These are phyloP conservation scores for Martes flavigula DNA, from an alignment of 2,797 vertebrate genomes.

Conservation along the genomic window DNA sequence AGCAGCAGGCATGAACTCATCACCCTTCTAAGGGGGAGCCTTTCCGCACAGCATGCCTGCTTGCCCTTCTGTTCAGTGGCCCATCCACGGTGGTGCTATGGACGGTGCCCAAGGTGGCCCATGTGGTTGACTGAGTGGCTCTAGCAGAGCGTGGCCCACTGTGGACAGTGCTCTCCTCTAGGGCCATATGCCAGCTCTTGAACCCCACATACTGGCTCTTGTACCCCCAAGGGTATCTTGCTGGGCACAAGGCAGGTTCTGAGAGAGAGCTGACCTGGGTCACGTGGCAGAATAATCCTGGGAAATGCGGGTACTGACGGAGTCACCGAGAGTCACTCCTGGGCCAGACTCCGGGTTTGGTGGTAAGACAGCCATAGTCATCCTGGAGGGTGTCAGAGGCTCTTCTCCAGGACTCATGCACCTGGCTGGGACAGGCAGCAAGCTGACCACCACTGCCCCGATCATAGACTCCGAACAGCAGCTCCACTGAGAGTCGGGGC, in stretches of 20 bases:
- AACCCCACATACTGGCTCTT: background rate
- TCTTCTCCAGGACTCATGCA: accelerated
- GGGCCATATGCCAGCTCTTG: too few species aligned
- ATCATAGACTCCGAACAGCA: accelerated
- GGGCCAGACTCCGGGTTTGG: background rate
- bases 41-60: accelerated
- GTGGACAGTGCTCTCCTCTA: background rate
- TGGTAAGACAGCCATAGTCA: background rate
- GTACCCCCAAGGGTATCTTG: accelerated
- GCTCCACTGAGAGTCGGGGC: background rate
- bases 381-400: background rate
- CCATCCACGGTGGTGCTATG: accelerated
- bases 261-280: accelerated
- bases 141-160: accelerated
- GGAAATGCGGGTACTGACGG: accelerated
- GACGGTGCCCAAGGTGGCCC: background rate
- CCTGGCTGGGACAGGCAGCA: accelerated
- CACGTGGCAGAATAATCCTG: accelerated
- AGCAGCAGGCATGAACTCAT: background rate
- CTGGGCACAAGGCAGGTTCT: background rate
- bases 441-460: accelerated
- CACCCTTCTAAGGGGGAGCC: background rate
- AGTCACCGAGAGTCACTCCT: background rate
- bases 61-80: accelerated
- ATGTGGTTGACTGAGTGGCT: background rate